A percentile compares a stretch with the other conserved stretches of the same genome.
Conservation (phyloP, 2,113 vertebrate species). For the Empidonax alnorum region DNA sequence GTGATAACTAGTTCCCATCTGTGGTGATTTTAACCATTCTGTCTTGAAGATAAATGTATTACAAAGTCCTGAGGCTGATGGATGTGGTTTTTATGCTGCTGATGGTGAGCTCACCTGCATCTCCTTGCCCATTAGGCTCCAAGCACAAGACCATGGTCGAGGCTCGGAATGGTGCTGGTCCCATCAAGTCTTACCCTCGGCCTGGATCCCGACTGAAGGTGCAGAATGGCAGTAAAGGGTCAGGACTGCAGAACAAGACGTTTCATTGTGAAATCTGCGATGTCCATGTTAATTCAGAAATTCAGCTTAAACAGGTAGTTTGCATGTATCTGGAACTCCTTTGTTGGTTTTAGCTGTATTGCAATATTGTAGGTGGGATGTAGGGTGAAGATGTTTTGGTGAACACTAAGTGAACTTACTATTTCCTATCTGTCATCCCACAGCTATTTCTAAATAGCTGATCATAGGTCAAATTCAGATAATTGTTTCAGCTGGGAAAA, state of each 20-base stretch:
- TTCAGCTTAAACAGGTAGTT: conserved; percentile 95
- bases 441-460: background rate
- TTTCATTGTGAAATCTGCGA: conserved; percentile 99
- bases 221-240: conserved; percentile 85
- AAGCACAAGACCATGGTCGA: conserved; percentile 99
- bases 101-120: background rate
- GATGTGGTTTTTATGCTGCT: background rate
- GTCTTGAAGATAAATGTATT: background rate
- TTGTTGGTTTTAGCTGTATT: background rate
- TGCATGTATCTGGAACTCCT: background rate
- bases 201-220: conserved; percentile 90
- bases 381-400: background rate
- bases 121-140: conserved; percentile 78
- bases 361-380: background rate
- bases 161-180: conserved; percentile 92
- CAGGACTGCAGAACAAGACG: conserved; percentile 95
- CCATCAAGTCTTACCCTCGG: conserved; percentile 95
- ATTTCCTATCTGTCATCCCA: background rate
- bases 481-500: background rate
- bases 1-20: background rate
- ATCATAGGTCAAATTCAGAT: background rate
- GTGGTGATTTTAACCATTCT: background rate
- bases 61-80: background rate
- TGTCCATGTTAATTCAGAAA: conserved; percentile 97
- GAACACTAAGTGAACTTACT: background rate